Evolutionary conservation across 2,888 invertebrate genomes (phyloP), one percentile per base, ranked within the genome.

Genomic region (Eristalis intricaria): DNA sequence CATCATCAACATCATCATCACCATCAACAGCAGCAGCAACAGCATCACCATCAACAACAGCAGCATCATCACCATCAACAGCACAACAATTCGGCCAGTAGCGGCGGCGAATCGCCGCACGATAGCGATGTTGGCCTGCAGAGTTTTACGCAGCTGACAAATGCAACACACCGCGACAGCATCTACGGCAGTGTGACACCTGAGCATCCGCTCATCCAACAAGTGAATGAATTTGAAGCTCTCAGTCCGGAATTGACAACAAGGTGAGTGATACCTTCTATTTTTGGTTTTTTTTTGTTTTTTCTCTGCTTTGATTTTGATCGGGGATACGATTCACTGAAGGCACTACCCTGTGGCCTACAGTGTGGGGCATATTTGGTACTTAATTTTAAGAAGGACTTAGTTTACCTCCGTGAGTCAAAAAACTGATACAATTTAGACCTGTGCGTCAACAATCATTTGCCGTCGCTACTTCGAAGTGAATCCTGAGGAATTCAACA

Each of bases 121-220:
- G 89, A 66, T 70, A 90, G 90, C 60, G 91, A 90, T 50, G 90
- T 90, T 73, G 91, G 91, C 1, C 80, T 93, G 77, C 92, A 93
- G 75, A 93, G 90, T 77, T 93, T 93, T 74, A 93, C 93, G 7
- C 93, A 93, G 84, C 86, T 93, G 58, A 92, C 91, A 23, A 92
- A 90, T 84, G 91, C 91, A 4, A 88, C 90, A n/a, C 91, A 92
- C 78, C 90, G 91, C 43, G 92, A 92, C 58, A 90, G 90, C 63
- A 79, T 86, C 40, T 92, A 91, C 61, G 90, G 91, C 61, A 91
- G 90, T 89, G 88, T 92, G 40, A 90, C 92, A 26, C 91, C 92
- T 65, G 91, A 92, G 26, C 91, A 91, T 64, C 84, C 90, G 29
- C 89, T 88, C 0, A 84, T 89, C 60, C 89, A 89, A 60, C 80